A percentile compares a stretch with the other conserved stretches of the same genome.
phyloP scores from a whole-genome alignment of 53 echinoderm and acorn worm species.

The Crossaster papposus region DNA sequence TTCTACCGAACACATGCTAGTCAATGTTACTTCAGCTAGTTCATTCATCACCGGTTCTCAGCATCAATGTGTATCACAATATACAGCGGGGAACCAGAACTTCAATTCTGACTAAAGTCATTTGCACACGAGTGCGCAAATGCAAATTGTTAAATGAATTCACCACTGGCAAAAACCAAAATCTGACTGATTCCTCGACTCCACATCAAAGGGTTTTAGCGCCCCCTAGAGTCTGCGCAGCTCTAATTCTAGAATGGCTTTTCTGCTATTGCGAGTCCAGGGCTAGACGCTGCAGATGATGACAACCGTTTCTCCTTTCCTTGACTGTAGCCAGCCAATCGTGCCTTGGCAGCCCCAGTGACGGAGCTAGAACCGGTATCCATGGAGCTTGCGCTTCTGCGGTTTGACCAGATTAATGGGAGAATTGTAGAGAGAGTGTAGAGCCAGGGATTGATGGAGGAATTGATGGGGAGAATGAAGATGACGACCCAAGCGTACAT shows the following conservation, averaged over 20 bases:
- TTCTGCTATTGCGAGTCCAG: neutral
- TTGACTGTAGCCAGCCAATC: neutral
- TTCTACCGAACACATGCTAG: too few relatives aligned
- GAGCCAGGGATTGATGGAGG: conserved; percentile 40
- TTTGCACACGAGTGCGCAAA: too few relatives aligned
- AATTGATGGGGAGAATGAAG: conserved; percentile 35
- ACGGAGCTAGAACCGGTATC: neutral
- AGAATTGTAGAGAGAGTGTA: conserved; percentile 15
- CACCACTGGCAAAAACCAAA: too few relatives aligned
- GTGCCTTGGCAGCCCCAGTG: neutral
- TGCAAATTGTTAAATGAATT: too few relatives aligned
- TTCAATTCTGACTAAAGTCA: too few relatives aligned
- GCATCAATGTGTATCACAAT: too few relatives aligned
- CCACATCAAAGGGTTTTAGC: neutral
- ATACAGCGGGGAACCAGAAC: too few relatives aligned
- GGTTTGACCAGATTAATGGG: neutral
- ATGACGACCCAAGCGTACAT: conserved; percentile 40
- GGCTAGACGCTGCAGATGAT: neutral
- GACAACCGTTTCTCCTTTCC: neutral
- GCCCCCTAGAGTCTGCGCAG: neutral
- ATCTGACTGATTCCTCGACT: neutral
- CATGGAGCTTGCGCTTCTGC: neutral
- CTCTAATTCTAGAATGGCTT: neutral
- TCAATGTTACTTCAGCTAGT: too few relatives aligned
- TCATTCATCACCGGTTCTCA: too few relatives aligned